Evolutionary conservation across 2,888 invertebrate genomes (phyloP), one percentile per base, ranked within the genome.

Genomic region (Parochlus steinenii): DNA sequence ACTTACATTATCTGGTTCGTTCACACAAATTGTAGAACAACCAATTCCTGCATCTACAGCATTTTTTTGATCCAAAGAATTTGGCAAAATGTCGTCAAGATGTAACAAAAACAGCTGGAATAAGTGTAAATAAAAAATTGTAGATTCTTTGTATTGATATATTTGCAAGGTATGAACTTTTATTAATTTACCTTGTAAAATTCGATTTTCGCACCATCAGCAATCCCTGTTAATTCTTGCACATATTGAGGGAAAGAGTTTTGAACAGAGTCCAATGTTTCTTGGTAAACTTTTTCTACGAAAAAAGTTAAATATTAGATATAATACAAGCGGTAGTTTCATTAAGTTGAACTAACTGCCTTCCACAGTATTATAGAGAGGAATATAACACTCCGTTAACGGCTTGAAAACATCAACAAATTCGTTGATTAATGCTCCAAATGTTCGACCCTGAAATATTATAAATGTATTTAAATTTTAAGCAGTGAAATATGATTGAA

Each of bases 31-130:
- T 5, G 78, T 71, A 14, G 82, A 77, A 58, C 87, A 87, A 15
- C 86, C 86, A 6, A 73, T 69, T 2, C 76, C 71, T 43, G 59
- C 55, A 14, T 48, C 47, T 41, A 54, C 53, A 22, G 47, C 48
- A 29, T 52, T 53, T 46, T 64, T 65, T 44, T 65, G 62, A 44
- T 65, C 63, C 0, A 62, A 58, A 8, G 64, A 56, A 39, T 65
- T 69, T 2, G 75, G 71, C 28, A 79, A 65, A 31, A 86, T 74
- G 44, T 83, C 77, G 46, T 87, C 86, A 69, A 86, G 66, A 50
- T 87, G 85, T 44, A 87, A 65, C 8, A 89, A 62, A 54, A 89
- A 83, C 27, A 89, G 55, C 87, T 89, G 58, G 19, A n/a, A 16
- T 19, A 25, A 7, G 4, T 15, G 14, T 12, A 19, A 16, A 11